These are phyloP conservation scores for Noctua comes DNA, from an alignment of 2,888 invertebrate species.

Conservation along the genomic window DNA sequence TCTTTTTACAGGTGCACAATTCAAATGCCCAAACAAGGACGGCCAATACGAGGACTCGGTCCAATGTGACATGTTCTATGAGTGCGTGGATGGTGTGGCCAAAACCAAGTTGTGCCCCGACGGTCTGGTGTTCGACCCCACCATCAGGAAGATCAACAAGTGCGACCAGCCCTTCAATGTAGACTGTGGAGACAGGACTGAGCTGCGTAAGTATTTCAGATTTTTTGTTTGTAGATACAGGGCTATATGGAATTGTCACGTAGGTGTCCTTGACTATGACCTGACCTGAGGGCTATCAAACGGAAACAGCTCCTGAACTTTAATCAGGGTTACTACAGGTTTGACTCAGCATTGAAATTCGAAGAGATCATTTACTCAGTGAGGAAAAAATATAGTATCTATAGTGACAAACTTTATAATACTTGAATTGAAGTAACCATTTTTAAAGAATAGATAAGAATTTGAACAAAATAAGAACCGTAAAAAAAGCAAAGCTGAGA, in stretches of 20 bases:
- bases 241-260: too few species aligned
- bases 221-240: neutral
- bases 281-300: neutral
- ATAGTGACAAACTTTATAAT: too few species aligned
- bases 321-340: neutral
- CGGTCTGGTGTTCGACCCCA: slow-evolving; percentile 96
- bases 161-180: slow-evolving; percentile 98
- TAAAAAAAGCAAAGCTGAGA: too few species aligned
- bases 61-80: slow-evolving; percentile 97
- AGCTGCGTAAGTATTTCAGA: slow-evolving; percentile 94
- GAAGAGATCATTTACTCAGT: neutral
- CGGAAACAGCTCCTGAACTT: neutral
- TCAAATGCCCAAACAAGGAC: slow-evolving; percentile 94
- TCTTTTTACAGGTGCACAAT: slow-evolving; percentile 87
- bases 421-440: too few species aligned
- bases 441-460: too few species aligned
- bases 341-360: neutral
- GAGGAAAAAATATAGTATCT: too few species aligned
- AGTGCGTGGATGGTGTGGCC: slow-evolving; percentile 93
- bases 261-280: neutral
- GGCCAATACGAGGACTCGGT: slow-evolving; percentile 94
- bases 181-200: slow-evolving; percentile 96
- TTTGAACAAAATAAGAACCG: too few species aligned
- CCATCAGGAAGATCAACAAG: slow-evolving; percentile 96
- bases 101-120: slow-evolving; percentile 95